Evolutionary conservation across 2,888 invertebrate species (phyloP), one percentile per base, ranked within the genome.

Genomic region (Ommatoiulus sabulosus): DNA sequence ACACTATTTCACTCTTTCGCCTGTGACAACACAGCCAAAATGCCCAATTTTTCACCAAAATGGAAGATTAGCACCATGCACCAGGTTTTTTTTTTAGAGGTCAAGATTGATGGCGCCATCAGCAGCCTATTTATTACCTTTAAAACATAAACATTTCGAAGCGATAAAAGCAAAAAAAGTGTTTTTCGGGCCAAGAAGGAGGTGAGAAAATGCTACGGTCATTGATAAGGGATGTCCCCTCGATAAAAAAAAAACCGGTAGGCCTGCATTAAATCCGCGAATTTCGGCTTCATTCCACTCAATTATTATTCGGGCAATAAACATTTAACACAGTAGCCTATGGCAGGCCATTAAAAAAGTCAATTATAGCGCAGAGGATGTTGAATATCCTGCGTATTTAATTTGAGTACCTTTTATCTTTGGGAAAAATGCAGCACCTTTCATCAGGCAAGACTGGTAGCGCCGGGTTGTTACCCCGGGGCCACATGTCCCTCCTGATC

Each of bases 21-120:
- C 12, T 24, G 72, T 72, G 8, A 72, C 72, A n/a, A n/a, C 24
- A 17, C 72, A 24, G 72, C 24, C 24, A 72, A 72, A 72, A 72
- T n/a, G 72, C 8, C 72, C 72, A 72, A 72, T 72, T 72, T 72
- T 72, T 72, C 72, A 72, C 72, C 72, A 72, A 72, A 72, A 72
- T 24, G 20, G 24, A 72, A 72, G 72, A 24, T 72, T 24, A 72
- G 72, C 24, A 72, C 8, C n/a, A n/a, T n/a, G n/a, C 72, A 24
- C 7, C n/a, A 63, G n/a, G n/a, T n/a, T n/a, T n/a, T 12, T 63
- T 72, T 72, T 72, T 72, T 8, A 72, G 10, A 72, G 72, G 24
- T 24, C 24, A 72, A 72, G 72, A 72, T 72, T 72, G 17, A 72
- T n/a, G 72, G 7, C 8, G 72, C 72, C 72, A 72, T 24, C 24